Percentiles rank a stretch among this genome's conserved stretches.
These are phyloP conservation scores for Empidonax alnorum DNA, from an alignment of 2,113 vertebrate genomes.

Conservation along the genomic window DNA sequence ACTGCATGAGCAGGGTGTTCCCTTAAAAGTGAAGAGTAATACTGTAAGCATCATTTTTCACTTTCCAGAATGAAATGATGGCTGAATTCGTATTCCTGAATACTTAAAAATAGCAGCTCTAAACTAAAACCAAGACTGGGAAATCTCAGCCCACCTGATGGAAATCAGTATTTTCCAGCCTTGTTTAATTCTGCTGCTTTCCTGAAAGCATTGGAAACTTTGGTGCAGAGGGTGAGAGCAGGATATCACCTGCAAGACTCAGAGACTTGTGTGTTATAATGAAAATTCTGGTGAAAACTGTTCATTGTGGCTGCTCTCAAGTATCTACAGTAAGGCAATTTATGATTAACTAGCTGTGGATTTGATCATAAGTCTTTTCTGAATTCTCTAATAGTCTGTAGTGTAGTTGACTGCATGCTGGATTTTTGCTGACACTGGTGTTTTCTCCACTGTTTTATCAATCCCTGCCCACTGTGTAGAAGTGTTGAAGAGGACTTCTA, in stretches of 20 bases:
- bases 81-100: not conserved
- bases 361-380: not conserved
- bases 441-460: not conserved
- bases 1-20: not conserved
- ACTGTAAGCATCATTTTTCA: not conserved
- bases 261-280: not conserved
- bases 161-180: not conserved
- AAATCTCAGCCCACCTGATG: not conserved
- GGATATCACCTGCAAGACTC: not conserved
- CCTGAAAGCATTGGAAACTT: not conserved
- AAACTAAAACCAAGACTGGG: not conserved
- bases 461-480: not conserved
- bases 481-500: not conserved
- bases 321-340: not conserved
- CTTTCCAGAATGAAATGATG: not conserved
- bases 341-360: not conserved
- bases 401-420: not conserved
- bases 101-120: not conserved
- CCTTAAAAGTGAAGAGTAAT: not conserved
- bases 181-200: not conserved
- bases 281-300: not conserved
- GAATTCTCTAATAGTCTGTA: not conserved
- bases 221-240: not conserved
- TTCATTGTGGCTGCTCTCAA: not conserved
- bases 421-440: not conserved